Conservation (phyloP, 2,888 invertebrate species). For the Bimastos eiseni region DNA sequence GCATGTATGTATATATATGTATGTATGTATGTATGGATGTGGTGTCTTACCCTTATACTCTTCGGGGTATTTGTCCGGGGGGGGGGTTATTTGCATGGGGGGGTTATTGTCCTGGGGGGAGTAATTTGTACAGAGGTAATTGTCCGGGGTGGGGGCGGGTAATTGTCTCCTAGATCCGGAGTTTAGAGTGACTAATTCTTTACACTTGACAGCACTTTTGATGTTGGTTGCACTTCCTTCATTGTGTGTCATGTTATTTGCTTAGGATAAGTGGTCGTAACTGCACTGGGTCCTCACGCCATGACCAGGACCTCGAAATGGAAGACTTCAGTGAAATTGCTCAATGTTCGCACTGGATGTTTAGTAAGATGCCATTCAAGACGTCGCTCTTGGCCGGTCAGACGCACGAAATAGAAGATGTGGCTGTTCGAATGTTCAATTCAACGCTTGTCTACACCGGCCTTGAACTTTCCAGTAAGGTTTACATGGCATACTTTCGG, state of each 20-base stretch:
- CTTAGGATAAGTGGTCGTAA: constrained; percentile 49
- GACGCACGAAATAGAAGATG: constrained; percentile 80
- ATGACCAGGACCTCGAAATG: constrained; percentile 15
- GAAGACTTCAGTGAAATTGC: constrained; percentile 66
- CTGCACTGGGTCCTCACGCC: constrained; percentile 2
- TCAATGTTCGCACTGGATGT: constrained; percentile 79
- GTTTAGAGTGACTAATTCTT: background rate
- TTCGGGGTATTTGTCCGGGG: too few relatives aligned
- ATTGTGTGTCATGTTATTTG: constrained; percentile 4
- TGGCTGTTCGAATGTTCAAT: constrained; percentile 85
- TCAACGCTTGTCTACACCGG: constrained; percentile 78
- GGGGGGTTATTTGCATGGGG: too few relatives aligned
- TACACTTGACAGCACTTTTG: background rate
- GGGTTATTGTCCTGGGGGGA: too few relatives aligned
- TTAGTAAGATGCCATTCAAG: constrained; percentile 77
- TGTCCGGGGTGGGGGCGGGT: too few relatives aligned
- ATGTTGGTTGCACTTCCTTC: background rate
- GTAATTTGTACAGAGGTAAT: too few relatives aligned
- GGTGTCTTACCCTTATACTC: too few relatives aligned
- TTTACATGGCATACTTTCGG: background rate
- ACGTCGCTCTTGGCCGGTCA: constrained; percentile 77
- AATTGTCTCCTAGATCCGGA: too few relatives aligned
- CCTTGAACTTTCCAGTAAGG: constrained; percentile 55
- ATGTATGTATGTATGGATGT: too few relatives aligned
- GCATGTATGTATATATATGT: too few relatives aligned